Conservation (phyloP, 1,140 invertebrate species). For the Saccostrea cuccullata region DNA sequence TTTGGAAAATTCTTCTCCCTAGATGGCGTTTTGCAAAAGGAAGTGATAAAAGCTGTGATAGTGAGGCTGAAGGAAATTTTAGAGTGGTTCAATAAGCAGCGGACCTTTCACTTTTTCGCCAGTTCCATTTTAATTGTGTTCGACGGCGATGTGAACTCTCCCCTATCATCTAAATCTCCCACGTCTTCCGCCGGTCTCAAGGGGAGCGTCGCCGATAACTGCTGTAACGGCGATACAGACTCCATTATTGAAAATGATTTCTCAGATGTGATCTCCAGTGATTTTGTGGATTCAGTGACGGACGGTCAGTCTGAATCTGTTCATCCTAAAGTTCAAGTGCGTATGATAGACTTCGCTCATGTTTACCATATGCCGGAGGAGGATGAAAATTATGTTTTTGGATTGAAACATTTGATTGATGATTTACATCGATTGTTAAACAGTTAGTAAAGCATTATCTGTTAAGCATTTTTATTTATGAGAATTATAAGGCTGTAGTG, state of each 20-base stretch:
- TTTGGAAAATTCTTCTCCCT: conserved; percentile 63
- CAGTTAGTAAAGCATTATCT: neutral
- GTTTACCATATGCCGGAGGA: conserved; percentile 47
- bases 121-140: conserved; percentile 92
- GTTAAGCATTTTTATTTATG: neutral
- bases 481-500: neutral
- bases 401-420: conserved; percentile 50
- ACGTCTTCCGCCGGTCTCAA: neutral
- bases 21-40: conserved; percentile 56
- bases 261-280: neutral
- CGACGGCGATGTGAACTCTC: conserved; percentile 80
- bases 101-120: conserved; percentile 85
- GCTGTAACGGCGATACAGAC: neutral
- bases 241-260: conserved; percentile 13
- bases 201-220: neutral
- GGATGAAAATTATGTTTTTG: conserved; percentile 57
- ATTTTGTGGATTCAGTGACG: neutral
- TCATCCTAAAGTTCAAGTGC: conserved; percentile 39
- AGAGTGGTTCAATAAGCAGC: conserved; percentile 86
- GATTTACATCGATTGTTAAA: conserved; percentile 20
- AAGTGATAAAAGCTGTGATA: conserved; percentile 84
- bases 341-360: conserved; percentile 57
- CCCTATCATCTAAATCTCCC: neutral
- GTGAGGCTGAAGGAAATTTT: conserved; percentile 84
- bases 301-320: neutral